Evolutionary conservation across 2,888 invertebrate species (phyloP), one percentile per base, ranked within the genome.

Genomic region (Aphodius sticticus): DNA sequence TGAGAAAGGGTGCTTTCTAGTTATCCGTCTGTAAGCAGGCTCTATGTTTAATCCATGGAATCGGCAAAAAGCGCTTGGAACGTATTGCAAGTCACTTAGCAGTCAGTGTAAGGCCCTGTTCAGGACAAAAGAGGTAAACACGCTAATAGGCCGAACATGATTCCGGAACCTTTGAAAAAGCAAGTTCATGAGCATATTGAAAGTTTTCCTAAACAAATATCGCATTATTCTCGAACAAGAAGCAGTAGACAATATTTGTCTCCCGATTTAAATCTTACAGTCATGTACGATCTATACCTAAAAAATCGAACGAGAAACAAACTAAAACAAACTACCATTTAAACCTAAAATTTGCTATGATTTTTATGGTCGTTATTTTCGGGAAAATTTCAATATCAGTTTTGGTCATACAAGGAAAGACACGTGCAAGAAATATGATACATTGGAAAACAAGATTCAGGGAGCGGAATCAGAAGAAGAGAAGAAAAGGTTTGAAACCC

Each of bases 351-450:
- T 26, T 26, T 26, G 26, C 26, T 26, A 26, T 26, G 26, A 26
- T 26, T 26, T 26, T 26, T 26, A 26, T 26, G 26, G 26, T 26
- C 26, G 26, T 26, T 26, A 26, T 26, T 26, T 26, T 26, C 26
- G 26, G 26, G 26, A 26, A 26, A 26, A 26, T 26, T 26, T 26
- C 26, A 26, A 26, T 26, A 26, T 26, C 26, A 26, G 71, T 69
- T 77, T 77, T 77, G 77, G 77, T 6, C 77, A 77, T 75, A 26
- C 77, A 77, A 16, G 77, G n/a, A 72, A 69, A 72, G 77, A 77
- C 15, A 77, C 77, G 16, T 75, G 77, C 16, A 69, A 77, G 69
- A 77, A n/a, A 77, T 77, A 70, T 16, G 26, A 75, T 69, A 77
- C 14, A 35, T 72, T 77, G 35, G 69, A 69, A 35, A 77, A 75